A percentile compares a stretch with the other conserved stretches of the same genome.
These are phyloP conservation scores for Eumaeus atala DNA, from an alignment of 1,140 invertebrate genomes.

Conservation along the genomic window DNA sequence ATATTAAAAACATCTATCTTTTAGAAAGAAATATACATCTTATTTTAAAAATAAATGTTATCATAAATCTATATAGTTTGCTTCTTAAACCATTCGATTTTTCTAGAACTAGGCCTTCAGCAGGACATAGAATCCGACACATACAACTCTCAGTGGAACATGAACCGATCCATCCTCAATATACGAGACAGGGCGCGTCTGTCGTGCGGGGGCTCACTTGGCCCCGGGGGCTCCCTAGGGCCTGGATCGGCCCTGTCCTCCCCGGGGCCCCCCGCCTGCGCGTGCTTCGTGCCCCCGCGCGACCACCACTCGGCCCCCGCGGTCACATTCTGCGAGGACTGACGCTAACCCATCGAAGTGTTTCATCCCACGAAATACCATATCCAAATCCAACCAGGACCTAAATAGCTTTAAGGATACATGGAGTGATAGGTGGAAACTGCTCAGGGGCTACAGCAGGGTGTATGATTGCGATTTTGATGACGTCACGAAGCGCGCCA, in stretches of 20 bases:
- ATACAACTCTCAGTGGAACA: conserved; percentile 32
- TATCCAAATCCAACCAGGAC: conserved; percentile 10
- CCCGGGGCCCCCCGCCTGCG: conserved; percentile 51
- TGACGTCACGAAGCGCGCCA: conserved; percentile 30
- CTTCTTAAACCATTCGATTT: background rate
- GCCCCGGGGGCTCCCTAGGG: conserved; percentile 35
- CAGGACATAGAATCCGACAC: conserved; percentile 17
- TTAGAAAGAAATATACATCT: too few relatives aligned
- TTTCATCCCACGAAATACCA: conserved; percentile 20
- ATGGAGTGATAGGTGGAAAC: conserved; percentile 18
- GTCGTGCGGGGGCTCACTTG: conserved; percentile 48
- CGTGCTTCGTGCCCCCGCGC: conserved; percentile 51
- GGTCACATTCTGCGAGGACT: conserved; percentile 64
- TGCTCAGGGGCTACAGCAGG: conserved; percentile 17
- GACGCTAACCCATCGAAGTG: conserved; percentile 45
- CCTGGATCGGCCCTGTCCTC: conserved; percentile 50
- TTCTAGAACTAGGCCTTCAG: conserved; percentile 32
- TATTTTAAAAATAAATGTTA: too few relatives aligned
- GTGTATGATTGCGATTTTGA: conserved; percentile 26
- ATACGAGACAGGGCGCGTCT: conserved; percentile 52
- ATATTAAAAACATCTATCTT: too few relatives aligned
- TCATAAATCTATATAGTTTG: too few relatives aligned
- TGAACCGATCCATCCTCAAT: conserved; percentile 39
- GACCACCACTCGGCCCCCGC: conserved; percentile 60
- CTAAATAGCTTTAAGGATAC: conserved; percentile 20